Base-by-base conservation (phyloP, 1,140 invertebrate species). In the Drosophila bocki region DNA sequence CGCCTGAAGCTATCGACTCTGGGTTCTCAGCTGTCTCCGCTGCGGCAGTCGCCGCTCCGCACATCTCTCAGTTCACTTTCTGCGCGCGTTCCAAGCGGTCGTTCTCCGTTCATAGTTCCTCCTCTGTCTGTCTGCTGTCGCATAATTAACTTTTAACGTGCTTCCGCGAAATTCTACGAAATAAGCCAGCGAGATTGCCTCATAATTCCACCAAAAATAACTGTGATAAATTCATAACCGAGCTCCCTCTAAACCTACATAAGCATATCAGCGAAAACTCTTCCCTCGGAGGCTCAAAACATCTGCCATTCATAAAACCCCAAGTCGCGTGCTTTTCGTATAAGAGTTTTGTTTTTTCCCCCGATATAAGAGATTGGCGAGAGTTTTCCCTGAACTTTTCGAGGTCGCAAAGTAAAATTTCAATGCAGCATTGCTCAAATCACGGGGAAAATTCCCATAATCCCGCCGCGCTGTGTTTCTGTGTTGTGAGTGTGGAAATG, bases 31-130 rank as follows among this genome's bases (percentile, higher is more conserved):
- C 63, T 44, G 63, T 56, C 67, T 54, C 32, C 33, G 62, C 37
- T 13, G 39, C 12, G 44, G 80, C 32, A 54, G 44, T 47, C 54
- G 56, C 42, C 61, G 42, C 67, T 70, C 67, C 13, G 33, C 26
- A 26, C 44, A 26, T 29, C 63, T 45, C 65, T 86, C 82, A 87
- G 75, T 86, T 86, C 70, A 75, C 44, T 85, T 85, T 86, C 53
- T 79, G 83, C 76, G 75, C 74, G 82, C 83, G 75, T 64, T 86
- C 71, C 70, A 83, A 76, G 60, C 76, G 83, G 82, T 86, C 71
- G 75, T 70, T 54, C 70, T 77, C 75, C 59, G 61, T 71, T 51
- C 51, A 3, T 56, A 39, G 53, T 54, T 54, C 53, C 53, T 56
- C 35, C 19, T 54, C 19, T n/a, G 15, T 35, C 51, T 33, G 60